Evolutionary conservation across 2,113 vertebrate genomes (phyloP).

Genomic region (Neotragus moschatus): DNA sequence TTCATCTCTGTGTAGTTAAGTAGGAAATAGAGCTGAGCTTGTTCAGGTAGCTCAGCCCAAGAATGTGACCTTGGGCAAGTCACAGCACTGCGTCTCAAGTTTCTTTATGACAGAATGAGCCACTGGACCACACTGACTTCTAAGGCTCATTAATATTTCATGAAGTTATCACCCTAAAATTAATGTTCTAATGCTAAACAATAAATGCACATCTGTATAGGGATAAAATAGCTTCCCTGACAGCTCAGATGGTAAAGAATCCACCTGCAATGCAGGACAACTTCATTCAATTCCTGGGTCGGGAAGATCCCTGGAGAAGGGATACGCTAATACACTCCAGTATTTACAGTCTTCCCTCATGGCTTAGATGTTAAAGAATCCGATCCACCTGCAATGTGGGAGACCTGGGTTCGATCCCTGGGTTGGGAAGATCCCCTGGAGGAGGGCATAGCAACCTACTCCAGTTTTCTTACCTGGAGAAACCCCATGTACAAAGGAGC

Average conservation of each 20-base stretch:
- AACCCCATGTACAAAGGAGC: neutral
- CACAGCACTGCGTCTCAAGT: neutral
- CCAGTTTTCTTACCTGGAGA: neutral
- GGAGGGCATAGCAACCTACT: neutral
- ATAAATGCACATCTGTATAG: neutral
- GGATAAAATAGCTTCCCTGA: neutral
- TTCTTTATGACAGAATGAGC: neutral
- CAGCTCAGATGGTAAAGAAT: neutral
- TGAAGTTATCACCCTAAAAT: neutral
- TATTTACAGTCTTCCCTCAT: neutral
- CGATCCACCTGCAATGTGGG: rapidly evolving
- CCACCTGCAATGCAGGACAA: neutral
- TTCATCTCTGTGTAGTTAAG: neutral
- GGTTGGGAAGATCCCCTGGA: neutral
- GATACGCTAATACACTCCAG: neutral
- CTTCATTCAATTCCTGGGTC: neutral
- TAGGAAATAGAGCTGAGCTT: neutral
- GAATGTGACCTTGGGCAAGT: neutral
- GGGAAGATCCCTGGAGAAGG: neutral
- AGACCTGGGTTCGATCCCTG: neutral
- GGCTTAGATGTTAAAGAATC: neutral
- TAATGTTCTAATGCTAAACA: neutral
- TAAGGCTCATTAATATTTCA: neutral
- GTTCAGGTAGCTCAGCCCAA: neutral
- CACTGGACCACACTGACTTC: neutral